phyloP scores from a whole-genome alignment of 1,140 invertebrate genomes.

The Arion vulgaris region DNA sequence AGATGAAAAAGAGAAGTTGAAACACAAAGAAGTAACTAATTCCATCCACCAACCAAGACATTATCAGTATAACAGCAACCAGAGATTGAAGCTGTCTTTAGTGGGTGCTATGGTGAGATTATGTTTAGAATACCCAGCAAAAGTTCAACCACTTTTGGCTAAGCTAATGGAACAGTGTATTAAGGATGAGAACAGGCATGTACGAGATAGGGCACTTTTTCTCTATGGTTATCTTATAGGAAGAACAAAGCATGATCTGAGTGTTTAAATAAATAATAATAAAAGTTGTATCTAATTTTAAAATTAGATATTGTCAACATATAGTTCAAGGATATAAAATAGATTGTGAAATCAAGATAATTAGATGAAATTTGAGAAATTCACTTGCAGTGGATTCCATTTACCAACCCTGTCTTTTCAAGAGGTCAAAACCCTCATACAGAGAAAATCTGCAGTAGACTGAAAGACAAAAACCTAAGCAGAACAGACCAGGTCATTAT shows the following conservation, averaged over 20 bases:
- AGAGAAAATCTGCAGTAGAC: no score
- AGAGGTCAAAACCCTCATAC: no score
- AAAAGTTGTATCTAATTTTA: no score
- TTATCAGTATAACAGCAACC: neutral
- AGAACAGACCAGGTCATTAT: no score
- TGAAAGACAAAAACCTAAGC: no score
- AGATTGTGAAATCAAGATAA: no score
- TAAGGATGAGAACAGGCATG: neutral
- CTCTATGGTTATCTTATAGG: constrained; percentile 8
- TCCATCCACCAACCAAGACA: neutral
- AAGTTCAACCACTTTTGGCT: constrained; percentile 15
- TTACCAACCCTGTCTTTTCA: no score
- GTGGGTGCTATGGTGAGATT: constrained; percentile 23
- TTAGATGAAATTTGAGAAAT: no score
- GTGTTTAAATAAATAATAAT: no score
- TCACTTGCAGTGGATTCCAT: no score
- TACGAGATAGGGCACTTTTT: constrained; percentile 16
- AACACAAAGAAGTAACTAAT: neutral
- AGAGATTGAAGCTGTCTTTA: constrained; percentile 13
- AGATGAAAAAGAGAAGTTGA: neutral
- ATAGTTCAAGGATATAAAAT: no score
- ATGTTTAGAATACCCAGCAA: constrained; percentile 10
- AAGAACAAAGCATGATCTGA: neutral
- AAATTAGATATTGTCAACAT: no score
- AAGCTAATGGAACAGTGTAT: constrained; percentile 29